Evolutionary conservation across 2,113 vertebrate species (phyloP).

Genomic region (Aptenodytes patagonicus): DNA sequence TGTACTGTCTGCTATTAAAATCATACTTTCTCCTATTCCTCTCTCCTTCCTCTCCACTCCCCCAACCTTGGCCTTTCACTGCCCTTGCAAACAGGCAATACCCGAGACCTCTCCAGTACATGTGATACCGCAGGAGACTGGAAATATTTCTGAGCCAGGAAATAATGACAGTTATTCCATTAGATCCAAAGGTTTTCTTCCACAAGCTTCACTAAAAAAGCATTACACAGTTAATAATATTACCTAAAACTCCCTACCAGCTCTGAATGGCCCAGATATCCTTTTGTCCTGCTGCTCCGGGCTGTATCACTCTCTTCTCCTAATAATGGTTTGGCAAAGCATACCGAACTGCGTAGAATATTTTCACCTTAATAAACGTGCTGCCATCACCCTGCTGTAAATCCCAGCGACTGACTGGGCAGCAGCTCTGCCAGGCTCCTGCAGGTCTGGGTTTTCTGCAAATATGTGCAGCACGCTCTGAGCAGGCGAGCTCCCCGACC

Average conservation of each 20-base stretch:
- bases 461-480: accelerated
- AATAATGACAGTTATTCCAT: slow-evolving; percentile 22
- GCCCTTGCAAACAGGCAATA: neutral
- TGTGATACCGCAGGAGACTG: neutral
- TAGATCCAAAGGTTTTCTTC: neutral
- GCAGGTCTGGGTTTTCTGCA: neutral
- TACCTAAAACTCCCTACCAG: neutral
- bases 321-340: neutral
- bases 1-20: neutral
- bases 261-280: neutral
- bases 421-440: neutral
- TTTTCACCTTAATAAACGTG: neutral
- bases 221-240: neutral
- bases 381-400: neutral
- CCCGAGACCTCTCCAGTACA: neutral
- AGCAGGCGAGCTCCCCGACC: accelerated
- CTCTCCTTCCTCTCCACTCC: neutral
- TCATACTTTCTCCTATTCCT: neutral
- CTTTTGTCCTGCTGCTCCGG: neutral
- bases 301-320: neutral
- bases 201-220: neutral
- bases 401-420: neutral
- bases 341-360: neutral
- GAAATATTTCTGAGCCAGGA: slow-evolving; percentile 43
- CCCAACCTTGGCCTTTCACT: neutral